A percentile compares a stretch with the other conserved stretches of the same genome.
These are phyloP conservation scores for Pseudocheirus occidentalis DNA, from an alignment of 2,797 vertebrate species.

Conservation along the genomic window DNA sequence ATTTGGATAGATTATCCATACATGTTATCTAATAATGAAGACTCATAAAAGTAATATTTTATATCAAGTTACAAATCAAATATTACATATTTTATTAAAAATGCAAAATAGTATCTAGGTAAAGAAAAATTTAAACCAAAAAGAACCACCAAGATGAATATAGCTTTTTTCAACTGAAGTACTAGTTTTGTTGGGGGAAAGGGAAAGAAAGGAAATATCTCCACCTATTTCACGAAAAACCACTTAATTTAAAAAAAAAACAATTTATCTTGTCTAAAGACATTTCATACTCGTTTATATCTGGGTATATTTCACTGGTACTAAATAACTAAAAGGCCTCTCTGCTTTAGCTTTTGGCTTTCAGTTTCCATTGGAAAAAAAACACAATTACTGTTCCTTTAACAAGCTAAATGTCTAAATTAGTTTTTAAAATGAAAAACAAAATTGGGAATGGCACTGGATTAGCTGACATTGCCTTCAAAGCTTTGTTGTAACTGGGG, in stretches of 20 bases:
- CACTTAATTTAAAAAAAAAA: not conserved
- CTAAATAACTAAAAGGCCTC: not conserved
- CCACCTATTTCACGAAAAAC: not conserved
- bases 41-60: not conserved
- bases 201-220: slow-evolving; percentile 6
- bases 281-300: not conserved
- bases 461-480: not conserved
- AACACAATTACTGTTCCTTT: not conserved
- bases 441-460: not conserved
- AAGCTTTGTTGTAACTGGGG: not conserved
- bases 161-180: not conserved
- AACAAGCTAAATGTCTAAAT: not conserved
- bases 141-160: not conserved
- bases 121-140: not conserved
- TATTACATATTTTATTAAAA: slow-evolving; percentile 32
- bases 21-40: not conserved
- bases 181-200: not conserved
- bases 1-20: not conserved
- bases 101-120: slow-evolving; percentile 21
- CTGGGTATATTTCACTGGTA: slow-evolving; percentile 16
- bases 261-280: not conserved
- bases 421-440: slow-evolving; percentile 31
- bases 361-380: slow-evolving; percentile 26
- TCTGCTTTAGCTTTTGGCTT: slow-evolving; percentile 15
- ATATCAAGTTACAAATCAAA: slow-evolving; percentile 12